Evolutionary conservation across 2,888 invertebrate genomes (phyloP).

Genomic region (Noctua fimbriata): DNA sequence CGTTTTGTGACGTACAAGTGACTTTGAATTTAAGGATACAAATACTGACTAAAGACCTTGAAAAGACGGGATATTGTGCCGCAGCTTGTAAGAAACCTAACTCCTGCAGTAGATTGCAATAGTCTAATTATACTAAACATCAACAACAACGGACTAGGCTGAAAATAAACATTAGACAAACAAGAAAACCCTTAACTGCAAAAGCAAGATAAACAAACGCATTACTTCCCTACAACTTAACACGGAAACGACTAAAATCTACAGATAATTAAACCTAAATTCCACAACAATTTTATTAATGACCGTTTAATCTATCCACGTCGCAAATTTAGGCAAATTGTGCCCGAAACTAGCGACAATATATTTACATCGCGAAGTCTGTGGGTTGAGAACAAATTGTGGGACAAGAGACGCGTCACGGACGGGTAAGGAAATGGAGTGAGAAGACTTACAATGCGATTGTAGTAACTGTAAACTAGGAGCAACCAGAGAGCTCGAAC

Average conservation of each 20-base stretch:
- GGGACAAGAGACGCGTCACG: constrained; percentile 37
- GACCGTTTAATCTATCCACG: constrained; percentile 57
- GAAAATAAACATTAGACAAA: not conserved
- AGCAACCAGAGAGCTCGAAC: not conserved
- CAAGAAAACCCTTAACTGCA: not conserved
- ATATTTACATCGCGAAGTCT: constrained; percentile 63
- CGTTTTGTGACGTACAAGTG: not conserved
- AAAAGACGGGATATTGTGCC: not conserved
- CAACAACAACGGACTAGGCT: not conserved
- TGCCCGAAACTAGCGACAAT: constrained; percentile 63
- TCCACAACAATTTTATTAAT: constrained; percentile 58
- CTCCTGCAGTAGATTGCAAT: not conserved
- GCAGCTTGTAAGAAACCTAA: not conserved
- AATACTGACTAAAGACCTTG: not conserved
- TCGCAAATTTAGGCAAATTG: constrained; percentile 63
- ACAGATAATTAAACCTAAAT: constrained; percentile 53
- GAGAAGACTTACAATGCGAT: not conserved
- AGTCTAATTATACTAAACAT: not conserved
- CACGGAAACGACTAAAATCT: constrained; percentile 37
- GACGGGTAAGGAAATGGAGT: constrained; percentile 28
- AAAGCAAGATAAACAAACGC: constrained; percentile 28
- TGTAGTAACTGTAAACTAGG: not conserved
- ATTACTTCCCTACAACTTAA: constrained; percentile 40
- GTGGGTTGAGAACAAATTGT: constrained; percentile 64
- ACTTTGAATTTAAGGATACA: not conserved